These are phyloP conservation scores for Synergus japonicus DNA, from an alignment of 2,888 invertebrate species.

Conservation along the genomic window DNA sequence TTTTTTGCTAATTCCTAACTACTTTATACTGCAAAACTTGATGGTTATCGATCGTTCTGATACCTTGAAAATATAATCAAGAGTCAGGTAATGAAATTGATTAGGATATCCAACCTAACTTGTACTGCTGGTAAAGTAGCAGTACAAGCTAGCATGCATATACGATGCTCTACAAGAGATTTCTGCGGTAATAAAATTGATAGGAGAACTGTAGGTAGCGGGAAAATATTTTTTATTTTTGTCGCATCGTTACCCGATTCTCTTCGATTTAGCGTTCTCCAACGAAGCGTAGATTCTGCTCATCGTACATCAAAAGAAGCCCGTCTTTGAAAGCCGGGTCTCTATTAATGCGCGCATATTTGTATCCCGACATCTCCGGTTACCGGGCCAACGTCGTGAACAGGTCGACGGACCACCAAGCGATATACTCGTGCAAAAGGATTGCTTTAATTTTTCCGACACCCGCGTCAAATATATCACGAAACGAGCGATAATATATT, in stretches of 20 bases:
- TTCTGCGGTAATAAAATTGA: not conserved
- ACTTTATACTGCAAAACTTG: not conserved
- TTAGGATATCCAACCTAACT: not conserved
- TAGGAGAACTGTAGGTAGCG: not conserved
- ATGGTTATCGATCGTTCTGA: not conserved
- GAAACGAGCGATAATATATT: slow-evolving; percentile 69
- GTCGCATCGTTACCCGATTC: slow-evolving; percentile 14
- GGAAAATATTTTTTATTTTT: slow-evolving; percentile 29
- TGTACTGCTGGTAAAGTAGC: not conserved
- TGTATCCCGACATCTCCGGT: slow-evolving; percentile 75
- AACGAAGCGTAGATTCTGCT: slow-evolving; percentile 19
- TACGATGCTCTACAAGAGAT: not conserved
- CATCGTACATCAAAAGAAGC: slow-evolving; percentile 49
- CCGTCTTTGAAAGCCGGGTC: slow-evolving; percentile 56
- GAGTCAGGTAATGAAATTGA: not conserved
- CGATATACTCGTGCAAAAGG: slow-evolving; percentile 62
- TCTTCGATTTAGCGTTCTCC: slow-evolving; percentile 26
- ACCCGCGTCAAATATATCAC: slow-evolving; percentile 73
- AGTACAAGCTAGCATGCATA: not conserved
- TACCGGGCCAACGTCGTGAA: slow-evolving; percentile 63
- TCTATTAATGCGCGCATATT: slow-evolving; percentile 75
- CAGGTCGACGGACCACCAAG: slow-evolving; percentile 69
- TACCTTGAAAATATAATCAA: not conserved
- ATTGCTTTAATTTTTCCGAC: slow-evolving; percentile 76
- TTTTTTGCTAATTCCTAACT: not conserved